These are phyloP conservation scores for Idaea dimidiata DNA, from an alignment of 2,888 invertebrate genomes.

Conservation along the genomic window DNA sequence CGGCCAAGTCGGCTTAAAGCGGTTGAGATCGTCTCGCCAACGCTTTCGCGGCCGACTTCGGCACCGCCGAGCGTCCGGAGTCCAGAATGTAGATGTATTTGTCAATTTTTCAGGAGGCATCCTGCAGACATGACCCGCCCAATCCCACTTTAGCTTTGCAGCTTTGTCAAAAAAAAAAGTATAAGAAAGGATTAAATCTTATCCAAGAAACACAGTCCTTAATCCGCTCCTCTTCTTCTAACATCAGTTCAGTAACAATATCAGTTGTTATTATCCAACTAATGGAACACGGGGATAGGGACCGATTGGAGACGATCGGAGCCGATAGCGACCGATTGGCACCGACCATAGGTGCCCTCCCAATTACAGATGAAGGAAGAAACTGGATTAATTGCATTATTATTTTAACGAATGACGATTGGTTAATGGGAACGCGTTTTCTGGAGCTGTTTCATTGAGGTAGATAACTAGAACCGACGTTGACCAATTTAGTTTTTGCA, in stretches of 20 bases:
- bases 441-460: neutral
- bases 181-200: neutral
- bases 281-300: conserved; percentile 15
- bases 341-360: neutral
- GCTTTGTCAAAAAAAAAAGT: conserved; percentile 10
- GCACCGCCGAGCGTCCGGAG: too few species aligned
- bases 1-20: too few species aligned
- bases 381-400: neutral
- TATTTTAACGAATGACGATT: neutral
- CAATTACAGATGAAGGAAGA: neutral
- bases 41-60: too few species aligned
- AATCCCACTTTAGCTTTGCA: too few species aligned
- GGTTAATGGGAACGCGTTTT: neutral
- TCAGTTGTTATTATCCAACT: conserved; percentile 26
- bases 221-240: conserved; percentile 10
- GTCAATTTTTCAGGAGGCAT: too few species aligned
- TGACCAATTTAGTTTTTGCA: too few species aligned
- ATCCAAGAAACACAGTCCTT: conserved; percentile 1
- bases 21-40: too few species aligned
- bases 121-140: too few species aligned
- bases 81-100: too few species aligned
- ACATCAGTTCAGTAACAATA: conserved; percentile 19
- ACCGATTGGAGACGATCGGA: neutral
- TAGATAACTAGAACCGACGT: neutral
- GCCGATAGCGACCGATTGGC: too few species aligned